phyloP scores from a whole-genome alignment of 2,888 invertebrate species.

The Brachycybe producta region DNA sequence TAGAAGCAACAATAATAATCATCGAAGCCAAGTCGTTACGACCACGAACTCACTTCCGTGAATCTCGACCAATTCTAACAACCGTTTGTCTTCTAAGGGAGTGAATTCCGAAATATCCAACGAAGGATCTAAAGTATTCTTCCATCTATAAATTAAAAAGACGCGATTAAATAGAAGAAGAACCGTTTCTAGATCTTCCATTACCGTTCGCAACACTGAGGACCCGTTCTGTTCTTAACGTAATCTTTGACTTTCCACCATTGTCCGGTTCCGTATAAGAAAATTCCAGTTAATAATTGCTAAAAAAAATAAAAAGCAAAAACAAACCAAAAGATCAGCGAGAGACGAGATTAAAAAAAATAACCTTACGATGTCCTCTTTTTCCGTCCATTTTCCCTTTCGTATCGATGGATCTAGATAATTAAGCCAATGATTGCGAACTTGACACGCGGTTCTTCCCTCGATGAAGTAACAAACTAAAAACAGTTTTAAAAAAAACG shows the following conservation, averaged over 20 bases:
- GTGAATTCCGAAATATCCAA: background rate
- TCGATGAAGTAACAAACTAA: constrained; percentile 47
- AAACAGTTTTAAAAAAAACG: constrained; percentile 2
- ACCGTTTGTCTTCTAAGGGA: background rate
- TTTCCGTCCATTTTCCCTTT: constrained; percentile 13
- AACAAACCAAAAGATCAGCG: background rate
- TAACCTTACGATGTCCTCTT: constrained; percentile 13
- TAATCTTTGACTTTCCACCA: constrained; percentile 2
- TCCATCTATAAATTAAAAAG: constrained; percentile 1
- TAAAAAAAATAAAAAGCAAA: background rate
- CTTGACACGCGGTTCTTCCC: constrained; percentile 49
- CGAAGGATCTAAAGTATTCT: constrained; percentile 1
- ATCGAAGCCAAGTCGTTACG: background rate
- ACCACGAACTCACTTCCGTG: constrained; percentile 5
- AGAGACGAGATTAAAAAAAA: background rate
- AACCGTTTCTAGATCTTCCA: background rate
- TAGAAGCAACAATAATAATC: background rate
- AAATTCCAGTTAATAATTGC: constrained; percentile 8
- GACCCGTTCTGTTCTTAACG: constrained; percentile 2
- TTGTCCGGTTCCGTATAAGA: constrained; percentile 5
- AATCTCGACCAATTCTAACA: constrained; percentile 1
- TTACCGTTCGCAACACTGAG: constrained; percentile 10
- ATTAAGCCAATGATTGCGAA: constrained; percentile 47
- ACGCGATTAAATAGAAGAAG: background rate
- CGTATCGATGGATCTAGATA: constrained; percentile 19